phyloP scores from a whole-genome alignment of 2,113 vertebrate genomes.

The Bambusicola thoracicus region DNA sequence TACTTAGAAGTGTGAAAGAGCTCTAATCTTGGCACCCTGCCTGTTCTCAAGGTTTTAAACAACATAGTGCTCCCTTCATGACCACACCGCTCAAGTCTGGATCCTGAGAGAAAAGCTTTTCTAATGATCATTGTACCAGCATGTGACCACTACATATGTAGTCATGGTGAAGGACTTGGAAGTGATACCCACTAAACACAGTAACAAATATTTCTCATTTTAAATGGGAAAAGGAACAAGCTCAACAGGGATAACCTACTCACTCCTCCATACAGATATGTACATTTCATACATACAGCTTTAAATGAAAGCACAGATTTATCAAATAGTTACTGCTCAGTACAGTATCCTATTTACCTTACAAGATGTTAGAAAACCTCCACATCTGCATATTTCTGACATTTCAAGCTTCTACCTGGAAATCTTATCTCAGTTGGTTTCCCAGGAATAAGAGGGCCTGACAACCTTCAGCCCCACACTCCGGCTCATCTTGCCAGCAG shows the following conservation, averaged over 20 bases:
- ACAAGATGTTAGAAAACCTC: background rate
- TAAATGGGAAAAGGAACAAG: background rate
- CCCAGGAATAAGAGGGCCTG: background rate
- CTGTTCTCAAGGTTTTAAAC: background rate
- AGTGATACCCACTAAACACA: background rate
- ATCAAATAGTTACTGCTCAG: background rate
- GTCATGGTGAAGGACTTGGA: background rate
- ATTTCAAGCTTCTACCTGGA: background rate
- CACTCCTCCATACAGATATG: background rate
- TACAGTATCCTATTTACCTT: background rate
- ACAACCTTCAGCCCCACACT: background rate
- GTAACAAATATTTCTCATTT: background rate
- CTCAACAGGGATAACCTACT: background rate
- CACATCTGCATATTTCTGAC: background rate
- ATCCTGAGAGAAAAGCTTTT: background rate
- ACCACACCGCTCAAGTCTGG: background rate
- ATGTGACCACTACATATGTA: fast-evolving
- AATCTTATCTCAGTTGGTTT: background rate
- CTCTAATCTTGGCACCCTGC: background rate
- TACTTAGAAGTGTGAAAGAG: fast-evolving
- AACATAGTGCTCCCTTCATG: background rate
- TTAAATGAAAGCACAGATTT: background rate
- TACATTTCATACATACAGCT: background rate
- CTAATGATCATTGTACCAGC: background rate
- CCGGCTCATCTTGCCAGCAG: background rate